A percentile compares a stretch with the other conserved stretches of the same genome.
Evolutionary conservation across 2,113 vertebrate genomes (phyloP).

Genomic region (Lethenteron camtschaticum): DNA sequence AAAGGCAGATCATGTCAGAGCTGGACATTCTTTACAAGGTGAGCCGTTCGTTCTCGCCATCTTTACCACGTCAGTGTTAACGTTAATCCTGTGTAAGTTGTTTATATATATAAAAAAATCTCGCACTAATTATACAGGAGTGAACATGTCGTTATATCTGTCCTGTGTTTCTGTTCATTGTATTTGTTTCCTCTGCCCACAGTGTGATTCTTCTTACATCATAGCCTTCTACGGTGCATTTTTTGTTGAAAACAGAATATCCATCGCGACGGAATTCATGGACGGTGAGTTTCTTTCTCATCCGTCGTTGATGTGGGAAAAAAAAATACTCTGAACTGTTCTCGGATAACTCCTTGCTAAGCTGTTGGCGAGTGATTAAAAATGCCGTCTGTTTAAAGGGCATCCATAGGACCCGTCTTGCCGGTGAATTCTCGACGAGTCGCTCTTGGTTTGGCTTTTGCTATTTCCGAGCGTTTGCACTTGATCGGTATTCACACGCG

Average conservation of each 20-base stretch:
- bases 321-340: too few species aligned
- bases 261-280: slow-evolving; percentile 97
- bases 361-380: too few species aligned
- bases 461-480: too few species aligned
- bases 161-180: not conserved
- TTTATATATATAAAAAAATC: not conserved
- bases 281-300: slow-evolving; percentile 49
- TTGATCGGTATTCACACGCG: too few species aligned
- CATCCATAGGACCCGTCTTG: too few species aligned
- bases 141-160: not conserved
- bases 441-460: too few species aligned
- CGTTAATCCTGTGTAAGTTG: not conserved
- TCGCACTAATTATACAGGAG: too few species aligned
- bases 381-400: too few species aligned
- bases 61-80: not conserved
- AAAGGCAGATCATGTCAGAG: slow-evolving; percentile 98
- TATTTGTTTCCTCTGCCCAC: slow-evolving; percentile 14
- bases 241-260: slow-evolving; percentile 97
- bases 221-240: slow-evolving; percentile 98
- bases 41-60: not conserved
- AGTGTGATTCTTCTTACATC: slow-evolving; percentile 96
- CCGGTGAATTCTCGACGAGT: too few species aligned
- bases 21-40: slow-evolving; percentile 98
- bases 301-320: too few species aligned
- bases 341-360: too few species aligned